Evolutionary conservation across 2,797 vertebrate species (phyloP), one percentile per base, ranked within the genome.

Genomic region (Pangasius macronema): DNA sequence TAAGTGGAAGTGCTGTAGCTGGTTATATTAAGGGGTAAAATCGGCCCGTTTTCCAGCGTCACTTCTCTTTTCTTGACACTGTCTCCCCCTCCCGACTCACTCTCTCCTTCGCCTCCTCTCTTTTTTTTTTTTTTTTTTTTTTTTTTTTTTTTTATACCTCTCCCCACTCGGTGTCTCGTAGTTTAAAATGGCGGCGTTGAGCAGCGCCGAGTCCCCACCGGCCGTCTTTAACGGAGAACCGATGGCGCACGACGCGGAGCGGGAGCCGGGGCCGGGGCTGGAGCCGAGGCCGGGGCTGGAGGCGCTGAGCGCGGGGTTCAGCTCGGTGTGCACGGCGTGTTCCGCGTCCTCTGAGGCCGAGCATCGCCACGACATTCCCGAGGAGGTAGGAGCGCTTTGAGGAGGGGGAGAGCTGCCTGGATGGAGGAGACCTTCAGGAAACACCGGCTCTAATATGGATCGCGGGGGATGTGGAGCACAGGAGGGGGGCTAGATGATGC

Each of bases 171-270:
- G 86, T 93, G 94, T 92, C 94, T 96, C 94, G 92, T 95, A 95
- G 94, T 96, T 95, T 95, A 96, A 96, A 96, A 97, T 97, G 96
- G 96, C 95, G 96, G 95, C 96, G 95, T 95, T 96, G 94, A 96
- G 95, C 94, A 96, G 94, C 95, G 96, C 96, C 94, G 96, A 96
- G 95, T 96, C 96, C 85, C 95, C 95, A 95, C 95, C 95, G 94
- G 94, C 96, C 94, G 96, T 96, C 93, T 96, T 95, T 91, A 96
- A 96, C 95, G 96, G 96, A 94, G 96, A 96, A 94, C 90, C 94
- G 91, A 93, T 94, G 93, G 95, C 95, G 91, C 94, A 93, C 89
- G 94, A 95, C 88, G 92, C 94, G 92, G 95, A 91, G 80, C 91
- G 92, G 89, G 95, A 95, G 89, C 89, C 82, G 75, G 96, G 94